Conservation (phyloP, 2,888 invertebrate genomes). For the Xestia rhomboidea region DNA sequence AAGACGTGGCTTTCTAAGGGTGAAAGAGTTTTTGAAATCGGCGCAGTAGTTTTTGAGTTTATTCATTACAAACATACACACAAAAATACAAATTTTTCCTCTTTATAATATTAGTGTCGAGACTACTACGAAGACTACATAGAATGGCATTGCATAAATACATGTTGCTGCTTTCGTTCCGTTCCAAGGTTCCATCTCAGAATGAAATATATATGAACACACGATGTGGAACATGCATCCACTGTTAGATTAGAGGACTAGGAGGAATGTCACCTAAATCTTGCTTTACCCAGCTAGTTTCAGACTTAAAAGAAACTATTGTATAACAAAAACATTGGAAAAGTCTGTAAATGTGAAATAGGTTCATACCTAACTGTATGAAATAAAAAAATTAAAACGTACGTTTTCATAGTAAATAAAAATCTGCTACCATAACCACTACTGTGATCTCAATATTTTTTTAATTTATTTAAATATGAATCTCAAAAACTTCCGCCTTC, state of each 20-base stretch:
- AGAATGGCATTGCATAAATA: constrained; percentile 7
- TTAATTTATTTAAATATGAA: constrained; percentile 22
- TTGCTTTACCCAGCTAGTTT: neutral
- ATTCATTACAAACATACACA: too few species aligned
- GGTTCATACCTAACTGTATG: neutral
- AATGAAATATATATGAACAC: neutral
- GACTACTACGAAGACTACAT: too few species aligned
- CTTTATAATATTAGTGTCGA: too few species aligned
- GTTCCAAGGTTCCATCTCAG: constrained; percentile 11
- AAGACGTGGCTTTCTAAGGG: too few species aligned
- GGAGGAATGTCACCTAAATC: neutral
- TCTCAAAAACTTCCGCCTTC: constrained; percentile 20
- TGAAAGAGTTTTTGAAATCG: too few species aligned
- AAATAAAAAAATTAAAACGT: neutral
- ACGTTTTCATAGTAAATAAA: neutral
- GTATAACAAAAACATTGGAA: neutral
- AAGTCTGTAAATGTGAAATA: neutral
- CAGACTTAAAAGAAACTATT: neutral
- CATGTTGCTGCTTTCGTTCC: constrained; percentile 9
- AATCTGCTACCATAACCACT: neutral
- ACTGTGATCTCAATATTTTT: neutral
- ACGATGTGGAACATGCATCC: neutral
- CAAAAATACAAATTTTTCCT: too few species aligned
- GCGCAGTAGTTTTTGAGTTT: too few species aligned
- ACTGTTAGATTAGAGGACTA: neutral